Evolutionary conservation across 2,113 vertebrate species (phyloP).

Genomic region (Tor tambroides): DNA sequence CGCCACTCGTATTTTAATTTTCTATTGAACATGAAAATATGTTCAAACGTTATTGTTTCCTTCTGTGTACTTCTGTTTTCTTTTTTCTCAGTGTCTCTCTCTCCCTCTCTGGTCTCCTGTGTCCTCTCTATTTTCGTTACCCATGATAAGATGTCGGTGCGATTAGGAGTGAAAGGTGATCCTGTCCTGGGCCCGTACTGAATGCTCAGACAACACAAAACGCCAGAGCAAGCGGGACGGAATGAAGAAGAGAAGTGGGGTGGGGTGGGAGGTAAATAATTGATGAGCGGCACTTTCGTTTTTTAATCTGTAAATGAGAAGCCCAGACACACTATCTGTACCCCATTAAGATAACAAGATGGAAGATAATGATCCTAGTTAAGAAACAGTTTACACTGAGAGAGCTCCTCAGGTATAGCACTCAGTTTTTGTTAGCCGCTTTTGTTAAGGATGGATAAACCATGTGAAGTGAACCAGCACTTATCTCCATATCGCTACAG

Average conservation of each 20-base stretch:
- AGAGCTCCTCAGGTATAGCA: background rate
- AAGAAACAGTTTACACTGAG: slow-evolving; percentile 69
- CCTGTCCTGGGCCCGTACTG: slow-evolving; percentile 72
- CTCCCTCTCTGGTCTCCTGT: slow-evolving; percentile 73
- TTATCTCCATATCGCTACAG: slow-evolving; percentile 43
- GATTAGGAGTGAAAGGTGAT: slow-evolving; percentile 95
- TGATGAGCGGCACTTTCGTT: slow-evolving; percentile 82
- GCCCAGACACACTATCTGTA: slow-evolving; percentile 77
- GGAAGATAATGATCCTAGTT: slow-evolving; percentile 74
- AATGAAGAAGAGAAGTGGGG: slow-evolving; percentile 60
- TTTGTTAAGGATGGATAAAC: slow-evolving; percentile 13
- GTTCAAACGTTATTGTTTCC: background rate
- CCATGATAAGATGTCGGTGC: slow-evolving; percentile 87
- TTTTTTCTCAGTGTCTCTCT: background rate
- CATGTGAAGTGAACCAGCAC: slow-evolving; percentile 23
- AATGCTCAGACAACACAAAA: slow-evolving; percentile 83
- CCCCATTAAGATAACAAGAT: slow-evolving; percentile 93
- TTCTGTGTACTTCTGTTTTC: background rate
- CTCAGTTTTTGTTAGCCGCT: background rate
- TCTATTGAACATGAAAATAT: too few species aligned
- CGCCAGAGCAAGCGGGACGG: slow-evolving; percentile 55
- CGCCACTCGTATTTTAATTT: too few species aligned
- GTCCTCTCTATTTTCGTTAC: slow-evolving; percentile 82
- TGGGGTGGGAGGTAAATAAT: slow-evolving; percentile 81
- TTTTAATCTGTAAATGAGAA: slow-evolving; percentile 95